Conservation (phyloP, 2,113 vertebrate genomes). For the Meleagris gallopavo region DNA sequence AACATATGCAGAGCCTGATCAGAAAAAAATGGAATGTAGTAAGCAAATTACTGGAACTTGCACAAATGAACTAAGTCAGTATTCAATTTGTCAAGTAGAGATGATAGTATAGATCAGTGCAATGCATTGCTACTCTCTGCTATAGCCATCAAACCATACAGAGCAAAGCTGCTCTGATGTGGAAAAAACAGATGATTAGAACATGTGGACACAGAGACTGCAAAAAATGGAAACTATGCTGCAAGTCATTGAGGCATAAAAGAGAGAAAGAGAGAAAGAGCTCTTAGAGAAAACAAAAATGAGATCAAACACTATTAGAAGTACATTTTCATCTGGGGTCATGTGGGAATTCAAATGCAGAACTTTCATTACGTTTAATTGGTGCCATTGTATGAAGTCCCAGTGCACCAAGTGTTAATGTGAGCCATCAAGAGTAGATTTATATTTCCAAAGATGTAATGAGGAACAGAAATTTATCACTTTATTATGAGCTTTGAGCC, state of each 20-base stretch:
- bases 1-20: not conserved
- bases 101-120: not conserved
- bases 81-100: not conserved
- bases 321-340: not conserved
- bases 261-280: not conserved
- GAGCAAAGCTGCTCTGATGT: not conserved
- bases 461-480: not conserved
- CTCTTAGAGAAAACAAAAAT: not conserved
- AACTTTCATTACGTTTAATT: slow-evolving; percentile 8
- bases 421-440: not conserved
- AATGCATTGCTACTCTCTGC: not conserved
- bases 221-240: not conserved
- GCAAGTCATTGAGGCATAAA: not conserved
- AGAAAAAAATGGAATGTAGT: not conserved
- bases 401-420: not conserved
- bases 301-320: not conserved
- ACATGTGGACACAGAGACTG: not conserved
- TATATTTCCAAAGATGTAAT: not conserved
- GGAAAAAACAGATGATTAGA: not conserved
- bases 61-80: not conserved
- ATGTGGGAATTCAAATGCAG: not conserved
- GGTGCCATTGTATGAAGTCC: not conserved
- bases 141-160: not conserved
- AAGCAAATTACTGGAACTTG: not conserved
- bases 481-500: not conserved